These are phyloP conservation scores for Zaprionus davidi DNA, from an alignment of 1,140 invertebrate genomes.

Conservation along the genomic window DNA sequence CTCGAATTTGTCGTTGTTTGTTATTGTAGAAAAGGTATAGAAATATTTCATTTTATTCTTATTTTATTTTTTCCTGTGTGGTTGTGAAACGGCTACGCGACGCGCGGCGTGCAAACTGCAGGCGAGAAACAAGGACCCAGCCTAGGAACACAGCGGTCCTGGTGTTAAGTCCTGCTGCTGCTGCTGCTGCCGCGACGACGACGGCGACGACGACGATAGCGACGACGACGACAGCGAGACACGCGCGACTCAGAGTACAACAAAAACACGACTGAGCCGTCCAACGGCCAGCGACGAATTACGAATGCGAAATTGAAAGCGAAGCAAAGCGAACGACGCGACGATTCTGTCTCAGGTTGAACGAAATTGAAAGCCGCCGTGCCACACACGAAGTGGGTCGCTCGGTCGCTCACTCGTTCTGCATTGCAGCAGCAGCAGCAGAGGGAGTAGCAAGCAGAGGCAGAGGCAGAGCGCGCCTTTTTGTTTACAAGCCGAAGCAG, in stretches of 20 bases:
- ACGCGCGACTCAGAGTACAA: conserved; percentile 71
- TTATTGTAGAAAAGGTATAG: conserved; percentile 66
- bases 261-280: conserved; percentile 81
- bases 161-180: conserved; percentile 50
- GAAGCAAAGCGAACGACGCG: conserved; percentile 27
- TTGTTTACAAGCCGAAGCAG: conserved; percentile 48
- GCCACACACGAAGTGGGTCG: conserved; percentile 66
- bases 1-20: conserved; percentile 33
- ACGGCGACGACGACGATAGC: conserved; percentile 31
- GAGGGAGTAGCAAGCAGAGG: conserved; percentile 19
- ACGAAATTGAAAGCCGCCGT: conserved; percentile 74
- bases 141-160: conserved; percentile 29
- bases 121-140: conserved; percentile 38
- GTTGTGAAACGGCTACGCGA: conserved; percentile 52
- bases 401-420: conserved; percentile 50
- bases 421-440: conserved; percentile 55
- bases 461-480: conserved; percentile 36
- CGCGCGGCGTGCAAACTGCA: conserved; percentile 62
- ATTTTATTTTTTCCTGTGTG: conserved; percentile 4
- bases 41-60: conserved; percentile 41
- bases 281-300: conserved; percentile 78
- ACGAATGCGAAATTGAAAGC: conserved; percentile 76
- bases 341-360: conserved; percentile 57
- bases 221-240: conserved; percentile 62
- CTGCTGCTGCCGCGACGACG: conserved; percentile 41